Base-by-base conservation (phyloP, 2,888 invertebrate genomes). In the Trachelus tabidus region DNA sequence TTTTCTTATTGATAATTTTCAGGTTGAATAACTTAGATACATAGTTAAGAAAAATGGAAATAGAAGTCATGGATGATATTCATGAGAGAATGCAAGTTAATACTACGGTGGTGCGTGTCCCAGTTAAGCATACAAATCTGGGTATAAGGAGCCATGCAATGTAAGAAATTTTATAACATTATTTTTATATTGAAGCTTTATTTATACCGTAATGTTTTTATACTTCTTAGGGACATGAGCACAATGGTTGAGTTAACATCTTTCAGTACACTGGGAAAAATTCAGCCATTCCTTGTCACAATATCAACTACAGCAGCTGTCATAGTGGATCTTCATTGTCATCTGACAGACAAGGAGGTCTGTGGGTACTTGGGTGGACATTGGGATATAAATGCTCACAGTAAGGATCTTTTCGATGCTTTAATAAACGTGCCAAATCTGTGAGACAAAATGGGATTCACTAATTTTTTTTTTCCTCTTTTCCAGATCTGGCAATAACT, bases 321-420 rank as follows among this genome's bases (percentile, higher is more conserved):
- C 33, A 93, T 98, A 80, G 95, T 98, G 89, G 98, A 98, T 91
- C 96, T 98, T 86, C 98, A 98, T 91, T 97, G 97, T 88, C 98
- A 98, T 92, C 93, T 98, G 85, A 97, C 97, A n/a, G 96, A 96
- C 88, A 96, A 96, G 85, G 98, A 98, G 93, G 97, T 98, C 23
- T 97, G 97, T 88, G 99, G 99, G n/a, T 99, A 98, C 91, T 92
- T 99, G 76, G 98, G 97, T 76, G 98, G 99, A 4, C 96, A 96
- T 79, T 99, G 98, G 98, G 98, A 98, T 92, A 95, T 97, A 77
- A 97, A 97, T 90, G 95, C 95, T 81, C 98, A 98, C 89, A 97
- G 98, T 98, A 94, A 94, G 96, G 94, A 81, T 15, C 15, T 40
- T 15, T 40, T 15, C 6, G 2, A 40, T 2, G 15, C 40, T 40